Percentiles rank a stretch among this genome's conserved stretches.
Conservation (phyloP, 2,797 vertebrate genomes). For the Siniperca undulata region DNA sequence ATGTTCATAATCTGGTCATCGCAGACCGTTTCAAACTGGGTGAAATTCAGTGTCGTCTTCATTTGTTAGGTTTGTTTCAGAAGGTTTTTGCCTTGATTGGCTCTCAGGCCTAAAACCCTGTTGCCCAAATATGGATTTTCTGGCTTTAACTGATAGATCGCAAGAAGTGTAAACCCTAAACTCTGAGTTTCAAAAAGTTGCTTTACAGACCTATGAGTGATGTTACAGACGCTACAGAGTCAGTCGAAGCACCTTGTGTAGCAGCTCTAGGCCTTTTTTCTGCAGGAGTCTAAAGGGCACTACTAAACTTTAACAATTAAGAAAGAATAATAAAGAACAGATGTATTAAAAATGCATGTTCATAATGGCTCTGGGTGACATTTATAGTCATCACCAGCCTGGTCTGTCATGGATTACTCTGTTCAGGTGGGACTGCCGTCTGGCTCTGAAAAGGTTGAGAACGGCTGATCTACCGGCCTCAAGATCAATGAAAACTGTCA, state of each 20-base stretch:
- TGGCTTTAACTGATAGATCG: too few species aligned
- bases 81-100: not conserved
- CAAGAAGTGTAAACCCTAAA: too few species aligned
- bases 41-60: not conserved
- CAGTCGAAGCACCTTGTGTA: not conserved
- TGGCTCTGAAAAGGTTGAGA: constrained; percentile 45
- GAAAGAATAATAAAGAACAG: not conserved
- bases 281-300: not conserved
- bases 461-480: constrained; percentile 14
- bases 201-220: not conserved
- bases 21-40: not conserved
- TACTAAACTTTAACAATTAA: not conserved
- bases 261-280: not conserved
- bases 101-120: not conserved
- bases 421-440: constrained; percentile 13
- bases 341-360: constrained; percentile 10
- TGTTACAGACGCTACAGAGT: not conserved
- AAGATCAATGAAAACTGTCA: constrained; percentile 32
- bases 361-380: constrained; percentile 34
- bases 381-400: constrained; percentile 25
- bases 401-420: constrained; percentile 28
- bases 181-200: not conserved
- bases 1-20: constrained; percentile 15
- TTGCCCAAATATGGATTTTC: too few species aligned
- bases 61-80: not conserved